Conservation (phyloP, 2,113 vertebrate species). For the Mystacornis crossleyi region DNA sequence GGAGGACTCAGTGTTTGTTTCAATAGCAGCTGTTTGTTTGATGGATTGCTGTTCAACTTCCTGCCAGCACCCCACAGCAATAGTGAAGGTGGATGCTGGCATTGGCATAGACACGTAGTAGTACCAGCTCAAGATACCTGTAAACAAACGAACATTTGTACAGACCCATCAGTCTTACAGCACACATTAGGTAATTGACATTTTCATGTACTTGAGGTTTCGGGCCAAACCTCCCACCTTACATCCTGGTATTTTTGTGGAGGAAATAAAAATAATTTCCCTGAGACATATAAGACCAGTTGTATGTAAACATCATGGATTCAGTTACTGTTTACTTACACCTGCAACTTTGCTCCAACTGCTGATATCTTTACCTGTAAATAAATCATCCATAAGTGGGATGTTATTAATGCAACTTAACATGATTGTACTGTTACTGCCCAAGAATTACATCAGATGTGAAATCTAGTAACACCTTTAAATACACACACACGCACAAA, state of each 20-base stretch:
- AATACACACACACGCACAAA: background rate
- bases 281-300: background rate
- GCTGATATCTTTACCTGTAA: background rate
- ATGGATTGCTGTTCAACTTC: conserved; percentile 73
- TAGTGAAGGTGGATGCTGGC: conserved; percentile 95
- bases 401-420: background rate
- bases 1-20: background rate
- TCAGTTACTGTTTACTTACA: background rate
- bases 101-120: conserved; percentile 97
- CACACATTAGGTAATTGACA: background rate
- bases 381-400: background rate
- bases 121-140: conserved; percentile 85
- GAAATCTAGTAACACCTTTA: background rate
- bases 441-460: background rate
- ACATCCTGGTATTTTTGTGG: background rate
- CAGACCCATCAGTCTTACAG: background rate
- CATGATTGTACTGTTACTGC: background rate
- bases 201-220: background rate
- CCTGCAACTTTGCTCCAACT: background rate
- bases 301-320: background rate
- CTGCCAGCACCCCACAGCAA: conserved; percentile 91
- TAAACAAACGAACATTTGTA: conserved; percentile 7
- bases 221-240: background rate
- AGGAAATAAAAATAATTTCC: background rate
- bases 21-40: background rate